A percentile compares a stretch with the other conserved stretches of the same genome.
Conservation (phyloP, 2,888 invertebrate genomes). For the Sericinus montela region DNA sequence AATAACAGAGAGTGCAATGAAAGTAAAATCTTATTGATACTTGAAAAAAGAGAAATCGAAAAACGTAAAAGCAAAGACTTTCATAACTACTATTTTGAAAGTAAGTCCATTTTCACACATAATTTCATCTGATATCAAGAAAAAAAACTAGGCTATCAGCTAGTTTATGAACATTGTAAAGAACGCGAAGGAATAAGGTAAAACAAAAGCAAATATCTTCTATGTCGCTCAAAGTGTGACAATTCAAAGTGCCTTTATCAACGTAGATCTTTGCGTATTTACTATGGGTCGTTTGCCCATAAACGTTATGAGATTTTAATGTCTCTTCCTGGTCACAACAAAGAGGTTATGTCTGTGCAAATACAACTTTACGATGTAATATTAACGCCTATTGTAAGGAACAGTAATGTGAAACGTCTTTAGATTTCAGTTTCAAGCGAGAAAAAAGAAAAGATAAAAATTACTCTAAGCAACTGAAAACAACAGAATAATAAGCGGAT, state of each 20-base stretch:
- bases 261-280: slow-evolving; percentile 29
- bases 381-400: neutral
- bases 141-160: too few relatives aligned
- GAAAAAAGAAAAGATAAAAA: neutral
- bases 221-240: neutral
- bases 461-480: neutral
- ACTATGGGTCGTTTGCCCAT: slow-evolving; percentile 22
- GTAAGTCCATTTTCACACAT: too few relatives aligned
- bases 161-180: neutral
- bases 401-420: neutral
- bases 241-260: too few relatives aligned
- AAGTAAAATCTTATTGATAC: too few relatives aligned
- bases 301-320: slow-evolving; percentile 28
- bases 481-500: too few relatives aligned
- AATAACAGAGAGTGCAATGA: too few relatives aligned
- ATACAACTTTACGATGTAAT: neutral
- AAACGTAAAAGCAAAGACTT: too few relatives aligned
- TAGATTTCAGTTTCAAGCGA: neutral
- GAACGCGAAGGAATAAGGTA: neutral
- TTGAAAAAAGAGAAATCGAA: too few relatives aligned
- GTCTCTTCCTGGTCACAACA: slow-evolving; percentile 32
- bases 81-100: too few relatives aligned
- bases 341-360: slow-evolving; percentile 20
- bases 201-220: neutral
- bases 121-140: too few relatives aligned